Evolutionary conservation across 2,888 invertebrate genomes (phyloP), one percentile per base, ranked within the genome.

Genomic region (Gnatocerus cornutus): DNA sequence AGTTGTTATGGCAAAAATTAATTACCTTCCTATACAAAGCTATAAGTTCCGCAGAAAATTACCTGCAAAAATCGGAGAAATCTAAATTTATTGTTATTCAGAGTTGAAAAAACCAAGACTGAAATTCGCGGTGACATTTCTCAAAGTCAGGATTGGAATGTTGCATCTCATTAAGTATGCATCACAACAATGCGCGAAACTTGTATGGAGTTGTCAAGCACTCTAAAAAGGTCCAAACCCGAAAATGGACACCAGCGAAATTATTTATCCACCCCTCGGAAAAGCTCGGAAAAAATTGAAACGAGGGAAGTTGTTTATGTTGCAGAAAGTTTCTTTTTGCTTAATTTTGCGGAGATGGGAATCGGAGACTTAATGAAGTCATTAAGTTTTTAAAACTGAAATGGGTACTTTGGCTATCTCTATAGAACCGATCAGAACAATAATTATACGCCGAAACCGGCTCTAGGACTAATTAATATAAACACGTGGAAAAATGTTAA

Each of bases 121-220:
- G 53, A 55, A 52, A 45, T 55, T 45, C 55, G 45, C 64, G 52
- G 55, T 65, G 68, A 69, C 71, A 71, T 71, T 72, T 71, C 63
- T 61, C 70, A 70, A 68, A 59, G 67, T 70, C 64, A 66, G 62
- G 55, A 68, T 67, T 56, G 74, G 74, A 74, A 74, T 74, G 74
- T 66, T 65, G 74, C 73, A 73, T 53, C 74, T 73, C 74, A 74
- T 74, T 73, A 73, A 68, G 68, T 74, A 74, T 74, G 74, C 74
- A 73, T 65, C 71, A 59, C 68, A 69, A 68, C 62, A 71, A 66
- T 67, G 58, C 68, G 73, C 74, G 59, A 74, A 74, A 69, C 71
- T 71, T 65, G 71, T 69, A 73, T 68, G 56, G 52, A 61, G 50
- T 46, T 59, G 59, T 59, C 59, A 59, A 46, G 30, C 58, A 45